These are phyloP conservation scores for Pavo muticus DNA, from an alignment of 2,113 vertebrate species.

Conservation along the genomic window DNA sequence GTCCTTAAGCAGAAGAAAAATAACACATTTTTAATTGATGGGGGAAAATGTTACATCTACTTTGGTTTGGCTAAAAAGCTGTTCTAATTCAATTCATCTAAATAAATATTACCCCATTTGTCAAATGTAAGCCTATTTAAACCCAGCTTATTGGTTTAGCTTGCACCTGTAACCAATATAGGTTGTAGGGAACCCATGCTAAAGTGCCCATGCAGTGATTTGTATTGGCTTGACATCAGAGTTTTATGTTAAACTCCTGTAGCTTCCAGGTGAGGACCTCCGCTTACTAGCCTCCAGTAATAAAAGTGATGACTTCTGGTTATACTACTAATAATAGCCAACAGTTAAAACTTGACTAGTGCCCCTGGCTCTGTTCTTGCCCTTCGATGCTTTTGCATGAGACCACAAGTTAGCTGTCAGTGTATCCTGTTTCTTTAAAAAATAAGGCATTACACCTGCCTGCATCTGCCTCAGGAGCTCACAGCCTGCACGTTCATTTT, in stretches of 20 bases:
- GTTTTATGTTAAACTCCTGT: background rate
- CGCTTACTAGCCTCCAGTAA: background rate
- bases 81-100: conserved; percentile 20
- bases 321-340: background rate
- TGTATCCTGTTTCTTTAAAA: background rate
- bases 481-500: background rate
- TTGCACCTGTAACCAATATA: background rate
- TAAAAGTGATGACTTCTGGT: background rate
- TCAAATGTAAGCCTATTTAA: conserved; percentile 24
- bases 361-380: background rate
- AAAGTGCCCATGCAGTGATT: background rate
- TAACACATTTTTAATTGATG: background rate
- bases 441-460: background rate
- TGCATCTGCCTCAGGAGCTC: background rate
- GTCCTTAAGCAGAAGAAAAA: conserved; percentile 2
- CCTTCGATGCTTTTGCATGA: background rate
- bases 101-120: background rate
- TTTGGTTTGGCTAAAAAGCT: background rate
- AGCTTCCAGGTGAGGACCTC: background rate
- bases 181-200: background rate
- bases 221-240: background rate
- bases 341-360: background rate
- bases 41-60: background rate
- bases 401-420: background rate
- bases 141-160: background rate